Conservation (phyloP, 2,113 vertebrate species). For the Nematolebias whitei region DNA sequence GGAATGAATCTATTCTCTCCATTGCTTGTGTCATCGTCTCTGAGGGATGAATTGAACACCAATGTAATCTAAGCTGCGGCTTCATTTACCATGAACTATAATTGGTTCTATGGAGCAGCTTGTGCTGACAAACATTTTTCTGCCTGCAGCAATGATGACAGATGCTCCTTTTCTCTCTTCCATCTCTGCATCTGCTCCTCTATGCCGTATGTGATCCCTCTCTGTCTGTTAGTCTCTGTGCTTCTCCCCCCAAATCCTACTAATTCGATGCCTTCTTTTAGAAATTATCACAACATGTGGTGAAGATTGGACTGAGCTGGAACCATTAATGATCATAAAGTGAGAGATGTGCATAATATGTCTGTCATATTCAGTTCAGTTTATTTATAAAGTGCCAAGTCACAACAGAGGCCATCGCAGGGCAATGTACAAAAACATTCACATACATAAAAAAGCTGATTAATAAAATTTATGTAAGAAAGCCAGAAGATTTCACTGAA, state of each 20-base stretch:
- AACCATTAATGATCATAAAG: background rate
- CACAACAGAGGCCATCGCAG: no score
- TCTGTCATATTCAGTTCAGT: no score
- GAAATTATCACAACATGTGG: background rate
- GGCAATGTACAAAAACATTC: no score
- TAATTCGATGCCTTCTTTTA: conserved; percentile 5
- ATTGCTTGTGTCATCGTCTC: background rate
- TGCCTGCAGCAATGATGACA: conserved; percentile 40
- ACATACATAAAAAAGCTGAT: no score
- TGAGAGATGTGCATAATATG: background rate
- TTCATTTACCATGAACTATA: conserved; percentile 63
- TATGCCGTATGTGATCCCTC: conserved; percentile 7
- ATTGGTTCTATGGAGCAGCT: conserved; percentile 58
- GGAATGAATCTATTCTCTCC: background rate
- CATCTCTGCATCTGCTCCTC: conserved; percentile 30
- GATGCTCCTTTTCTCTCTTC: conserved; percentile 35
- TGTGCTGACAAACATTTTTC: conserved; percentile 51
- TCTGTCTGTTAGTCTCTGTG: background rate
- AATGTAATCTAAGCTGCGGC: conserved; percentile 32
- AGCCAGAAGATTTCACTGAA: no score
- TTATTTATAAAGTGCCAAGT: no score
- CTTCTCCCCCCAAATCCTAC: background rate
- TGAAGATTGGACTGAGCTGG: conserved; percentile 14
- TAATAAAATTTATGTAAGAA: no score
- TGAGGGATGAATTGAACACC: conserved; percentile 17